These are phyloP conservation scores for Trachelus iudaicus DNA, from an alignment of 2,888 invertebrate genomes.

Conservation along the genomic window DNA sequence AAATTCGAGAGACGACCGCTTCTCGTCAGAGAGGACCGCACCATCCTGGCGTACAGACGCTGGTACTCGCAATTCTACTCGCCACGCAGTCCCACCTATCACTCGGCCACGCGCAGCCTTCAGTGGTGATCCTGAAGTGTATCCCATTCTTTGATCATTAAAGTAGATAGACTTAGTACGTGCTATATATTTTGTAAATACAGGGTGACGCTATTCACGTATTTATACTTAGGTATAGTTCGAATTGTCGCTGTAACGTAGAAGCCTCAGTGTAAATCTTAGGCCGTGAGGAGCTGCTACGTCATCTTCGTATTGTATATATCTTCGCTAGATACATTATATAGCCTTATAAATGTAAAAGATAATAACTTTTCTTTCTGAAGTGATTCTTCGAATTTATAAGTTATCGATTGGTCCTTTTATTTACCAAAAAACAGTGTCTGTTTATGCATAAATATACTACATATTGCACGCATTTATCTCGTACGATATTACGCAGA, in stretches of 20 bases:
- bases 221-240: not conserved
- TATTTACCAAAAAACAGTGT: conserved; percentile 31
- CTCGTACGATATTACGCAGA: not conserved
- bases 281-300: not conserved
- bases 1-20: conserved; percentile 77
- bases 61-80: conserved; percentile 92
- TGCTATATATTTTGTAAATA: not conserved
- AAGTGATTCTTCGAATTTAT: not conserved
- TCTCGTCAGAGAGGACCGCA: conserved; percentile 79
- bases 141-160: not conserved
- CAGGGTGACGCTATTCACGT: not conserved
- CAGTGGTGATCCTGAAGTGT: not conserved
- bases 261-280: not conserved
- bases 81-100: conserved; percentile 72
- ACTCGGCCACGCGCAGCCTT: conserved; percentile 41
- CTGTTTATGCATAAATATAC: not conserved
- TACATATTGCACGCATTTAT: not conserved
- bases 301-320: not conserved
- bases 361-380: not conserved
- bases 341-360: not conserved
- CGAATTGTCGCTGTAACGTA: not conserved
- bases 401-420: conserved; percentile 31
- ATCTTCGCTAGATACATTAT: not conserved
- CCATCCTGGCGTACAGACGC: conserved; percentile 77
- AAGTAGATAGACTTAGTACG: not conserved